A percentile compares a stretch with the other conserved stretches of the same genome.
Evolutionary conservation across 2,888 invertebrate species (phyloP).

Genomic region (Drosophila rubida): DNA sequence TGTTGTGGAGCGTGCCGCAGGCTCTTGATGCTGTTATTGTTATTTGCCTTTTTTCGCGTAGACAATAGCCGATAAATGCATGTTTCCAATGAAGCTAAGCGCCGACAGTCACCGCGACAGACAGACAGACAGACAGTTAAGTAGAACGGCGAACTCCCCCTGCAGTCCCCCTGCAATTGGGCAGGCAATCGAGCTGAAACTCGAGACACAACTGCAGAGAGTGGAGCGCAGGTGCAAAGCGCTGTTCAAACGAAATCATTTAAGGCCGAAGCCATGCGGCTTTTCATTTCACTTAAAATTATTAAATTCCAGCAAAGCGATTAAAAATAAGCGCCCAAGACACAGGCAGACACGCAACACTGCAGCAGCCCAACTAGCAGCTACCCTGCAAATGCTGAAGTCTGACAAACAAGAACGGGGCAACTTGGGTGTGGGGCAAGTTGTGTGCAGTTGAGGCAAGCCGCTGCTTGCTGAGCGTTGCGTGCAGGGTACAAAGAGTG

Average conservation of each 20-base stretch:
- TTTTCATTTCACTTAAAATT: constrained; percentile 54
- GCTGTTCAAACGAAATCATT: constrained; percentile 39
- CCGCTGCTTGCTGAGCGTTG: no score
- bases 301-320: constrained; percentile 65
- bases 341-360: not conserved
- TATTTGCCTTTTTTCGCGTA: constrained; percentile 7
- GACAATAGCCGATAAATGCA: constrained; percentile 22
- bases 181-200: constrained; percentile 30
- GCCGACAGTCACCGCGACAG: not conserved
- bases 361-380: not conserved
- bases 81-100: not conserved
- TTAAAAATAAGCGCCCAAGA: constrained; percentile 30
- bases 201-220: constrained; percentile 24
- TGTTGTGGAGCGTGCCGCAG: constrained; percentile 23
- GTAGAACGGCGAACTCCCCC: constrained; percentile 11
- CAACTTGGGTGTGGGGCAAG: no score
- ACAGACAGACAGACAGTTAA: constrained; percentile 5
- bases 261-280: constrained; percentile 4
- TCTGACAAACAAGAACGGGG: no score
- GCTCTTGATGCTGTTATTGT: constrained; percentile 31
- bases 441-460: no score
- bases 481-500: constrained; percentile 6
- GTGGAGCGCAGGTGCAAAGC: constrained; percentile 47
- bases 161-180: not conserved
- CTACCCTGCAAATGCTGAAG: constrained; percentile 8